These are phyloP conservation scores for Gambusia holbrooki DNA, from an alignment of 2,113 vertebrate species.

Conservation along the genomic window DNA sequence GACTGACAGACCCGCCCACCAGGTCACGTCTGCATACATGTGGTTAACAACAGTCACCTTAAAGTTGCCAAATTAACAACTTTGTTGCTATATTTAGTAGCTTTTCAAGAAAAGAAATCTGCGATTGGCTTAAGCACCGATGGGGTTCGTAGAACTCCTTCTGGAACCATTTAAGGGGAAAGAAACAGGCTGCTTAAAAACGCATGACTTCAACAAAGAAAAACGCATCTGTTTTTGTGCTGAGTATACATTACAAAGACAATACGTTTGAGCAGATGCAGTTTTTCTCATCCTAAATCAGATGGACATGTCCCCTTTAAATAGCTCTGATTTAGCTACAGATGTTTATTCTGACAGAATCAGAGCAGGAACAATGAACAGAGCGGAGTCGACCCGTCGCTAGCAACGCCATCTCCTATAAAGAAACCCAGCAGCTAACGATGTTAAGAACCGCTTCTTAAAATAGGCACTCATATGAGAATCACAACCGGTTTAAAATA, in stretches of 20 bases:
- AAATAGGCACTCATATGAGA: constrained; percentile 60
- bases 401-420: constrained; percentile 1
- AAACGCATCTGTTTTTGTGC: not conserved
- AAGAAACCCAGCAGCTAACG: constrained; percentile 16
- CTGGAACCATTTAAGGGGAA: too few species aligned
- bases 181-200: too few species aligned
- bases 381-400: constrained; percentile 22
- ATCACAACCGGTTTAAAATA: constrained; percentile 44
- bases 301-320: not conserved
- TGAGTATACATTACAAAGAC: not conserved
- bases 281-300: not conserved
- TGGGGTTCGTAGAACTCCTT: too few species aligned
- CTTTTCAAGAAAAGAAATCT: too few species aligned
- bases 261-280: not conserved
- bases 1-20: too few species aligned
- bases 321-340: not conserved
- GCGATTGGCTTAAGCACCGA: too few species aligned
- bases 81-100: too few species aligned
- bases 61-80: too few species aligned
- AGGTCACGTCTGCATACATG: too few species aligned
- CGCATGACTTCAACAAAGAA: too few species aligned
- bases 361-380: constrained; percentile 26
- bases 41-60: too few species aligned
- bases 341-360: constrained; percentile 17
- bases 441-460: constrained; percentile 9